A percentile compares a stretch with the other conserved stretches of the same genome.
Evolutionary conservation across 2,797 vertebrate species (phyloP).

Genomic region (Sparidentex hasta): DNA sequence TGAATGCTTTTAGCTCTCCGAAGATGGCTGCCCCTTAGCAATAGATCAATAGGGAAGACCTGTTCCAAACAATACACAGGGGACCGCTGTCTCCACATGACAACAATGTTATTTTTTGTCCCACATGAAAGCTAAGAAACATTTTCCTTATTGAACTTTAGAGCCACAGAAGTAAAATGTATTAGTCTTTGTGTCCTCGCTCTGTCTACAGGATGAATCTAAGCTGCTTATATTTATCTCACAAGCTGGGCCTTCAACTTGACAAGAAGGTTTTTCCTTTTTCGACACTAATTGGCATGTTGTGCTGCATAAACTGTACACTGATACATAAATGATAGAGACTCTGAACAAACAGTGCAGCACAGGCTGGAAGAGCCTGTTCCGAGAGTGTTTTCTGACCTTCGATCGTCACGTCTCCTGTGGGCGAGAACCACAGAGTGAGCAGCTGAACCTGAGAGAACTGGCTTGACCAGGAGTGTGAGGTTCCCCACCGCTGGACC

Average conservation of each 20-base stretch:
- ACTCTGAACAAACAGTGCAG: background rate
- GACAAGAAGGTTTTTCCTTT: constrained; percentile 36
- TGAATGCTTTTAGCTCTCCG: constrained; percentile 81
- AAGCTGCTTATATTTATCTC: constrained; percentile 8
- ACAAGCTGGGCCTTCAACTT: constrained; percentile 26
- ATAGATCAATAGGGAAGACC: constrained; percentile 85
- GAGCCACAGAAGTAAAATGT: constrained; percentile 21
- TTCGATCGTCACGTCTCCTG: constrained; percentile 56
- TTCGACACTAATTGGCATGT: constrained; percentile 33
- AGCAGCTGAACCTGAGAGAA: constrained; percentile 72
- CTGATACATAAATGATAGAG: background rate
- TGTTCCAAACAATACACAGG: constrained; percentile 66
- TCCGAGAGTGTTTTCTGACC: constrained; percentile 77
- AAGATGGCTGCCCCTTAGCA: constrained; percentile 67
- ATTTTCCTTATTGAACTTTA: constrained; percentile 30
- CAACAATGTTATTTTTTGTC: constrained; percentile 36
- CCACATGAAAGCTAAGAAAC: constrained; percentile 24
- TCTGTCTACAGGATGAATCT: constrained; percentile 38
- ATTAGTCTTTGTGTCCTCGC: constrained; percentile 57
- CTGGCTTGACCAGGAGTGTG: constrained; percentile 80
- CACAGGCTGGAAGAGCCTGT: background rate
- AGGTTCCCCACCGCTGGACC: constrained; percentile 81
- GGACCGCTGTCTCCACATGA: constrained; percentile 22
- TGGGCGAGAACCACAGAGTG: constrained; percentile 72
- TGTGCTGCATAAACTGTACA: constrained; percentile 8